A percentile compares a stretch with the other conserved stretches of the same genome.
Conservation (phyloP, 2,888 invertebrate species). For the Cylloceria caligata region DNA sequence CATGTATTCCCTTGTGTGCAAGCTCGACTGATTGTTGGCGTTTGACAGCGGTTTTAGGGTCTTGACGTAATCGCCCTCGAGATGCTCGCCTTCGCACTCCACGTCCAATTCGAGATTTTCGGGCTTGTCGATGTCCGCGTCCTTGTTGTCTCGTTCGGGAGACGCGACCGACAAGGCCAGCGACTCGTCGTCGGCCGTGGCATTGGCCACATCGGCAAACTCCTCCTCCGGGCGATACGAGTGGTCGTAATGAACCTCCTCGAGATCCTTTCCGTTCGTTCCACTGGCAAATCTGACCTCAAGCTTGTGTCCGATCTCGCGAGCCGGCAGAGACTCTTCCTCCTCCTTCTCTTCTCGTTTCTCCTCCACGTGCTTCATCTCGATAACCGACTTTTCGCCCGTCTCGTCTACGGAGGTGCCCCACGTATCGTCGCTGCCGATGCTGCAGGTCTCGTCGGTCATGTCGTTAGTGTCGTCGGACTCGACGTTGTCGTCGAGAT, state of each 20-base stretch:
- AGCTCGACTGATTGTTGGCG: conserved; percentile 56
- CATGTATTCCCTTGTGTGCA: conserved; percentile 75
- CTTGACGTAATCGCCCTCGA: conserved; percentile 77
- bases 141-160: conserved; percentile 13
- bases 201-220: conserved; percentile 57
- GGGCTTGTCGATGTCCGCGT: conserved; percentile 66
- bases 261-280: conserved; percentile 71
- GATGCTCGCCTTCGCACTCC: conserved; percentile 71
- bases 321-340: conserved; percentile 29
- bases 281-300: conserved; percentile 76
- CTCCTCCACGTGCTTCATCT: conserved; percentile 71
- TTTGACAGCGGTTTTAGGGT: conserved; percentile 77
- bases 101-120: conserved; percentile 67
- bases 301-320: conserved; percentile 67
- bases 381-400: conserved; percentile 76
- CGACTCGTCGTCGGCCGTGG: conserved; percentile 60
- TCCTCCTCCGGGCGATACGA: conserved; percentile 60
- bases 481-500: conserved; percentile 65
- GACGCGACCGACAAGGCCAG: conserved; percentile 7
- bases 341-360: conserved; percentile 53
- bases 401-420: conserved; percentile 65
- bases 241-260: conserved; percentile 71
- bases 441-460: conserved; percentile 75
- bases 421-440: conserved; percentile 74
- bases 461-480: conserved; percentile 71